Conservation (phyloP, 2,888 invertebrate genomes). For the Drosophila austrosaltans region DNA sequence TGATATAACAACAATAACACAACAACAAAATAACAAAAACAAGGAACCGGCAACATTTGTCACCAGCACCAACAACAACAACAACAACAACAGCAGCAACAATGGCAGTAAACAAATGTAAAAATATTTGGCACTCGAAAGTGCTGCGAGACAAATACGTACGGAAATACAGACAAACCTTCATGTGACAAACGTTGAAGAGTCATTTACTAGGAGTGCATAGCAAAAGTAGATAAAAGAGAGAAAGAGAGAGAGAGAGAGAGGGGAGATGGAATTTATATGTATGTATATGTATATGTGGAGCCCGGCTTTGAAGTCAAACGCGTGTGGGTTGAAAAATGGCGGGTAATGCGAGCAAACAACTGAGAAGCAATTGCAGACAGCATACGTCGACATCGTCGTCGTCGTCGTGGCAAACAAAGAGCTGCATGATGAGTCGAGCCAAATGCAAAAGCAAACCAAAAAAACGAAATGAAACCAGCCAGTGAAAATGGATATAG, state of each 20-base stretch:
- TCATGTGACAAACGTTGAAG: slow-evolving; percentile 68
- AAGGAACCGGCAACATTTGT: slow-evolving; percentile 46
- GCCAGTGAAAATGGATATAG: slow-evolving; percentile 4
- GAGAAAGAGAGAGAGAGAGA: slow-evolving; percentile 22
- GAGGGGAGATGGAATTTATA: background rate
- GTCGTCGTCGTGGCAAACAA: background rate
- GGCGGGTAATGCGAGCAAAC: slow-evolving; percentile 60
- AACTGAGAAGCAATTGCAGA: slow-evolving; percentile 52
- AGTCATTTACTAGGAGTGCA: slow-evolving; percentile 74
- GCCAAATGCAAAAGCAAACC: slow-evolving; percentile 27
- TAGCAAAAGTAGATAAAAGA: slow-evolving; percentile 28
- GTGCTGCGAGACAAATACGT: slow-evolving; percentile 74
- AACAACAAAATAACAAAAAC: slow-evolving; percentile 25
- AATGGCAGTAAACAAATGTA: slow-evolving; percentile 66
- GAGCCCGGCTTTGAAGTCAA: no score
- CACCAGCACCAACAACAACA: slow-evolving; percentile 55
- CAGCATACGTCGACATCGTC: slow-evolving; percentile 59
- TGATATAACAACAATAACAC: no score
- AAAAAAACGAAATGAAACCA: slow-evolving; percentile 39
- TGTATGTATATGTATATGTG: background rate
- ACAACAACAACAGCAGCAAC: slow-evolving; percentile 23
- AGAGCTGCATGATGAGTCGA: slow-evolving; percentile 18
- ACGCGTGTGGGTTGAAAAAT: slow-evolving; percentile 58
- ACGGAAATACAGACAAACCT: background rate
- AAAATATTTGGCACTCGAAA: slow-evolving; percentile 77